Percentiles rank a stretch among this genome's conserved stretches.
These are phyloP conservation scores for Brachypalpus laphriformis DNA, from an alignment of 2,888 invertebrate species.

Conservation along the genomic window DNA sequence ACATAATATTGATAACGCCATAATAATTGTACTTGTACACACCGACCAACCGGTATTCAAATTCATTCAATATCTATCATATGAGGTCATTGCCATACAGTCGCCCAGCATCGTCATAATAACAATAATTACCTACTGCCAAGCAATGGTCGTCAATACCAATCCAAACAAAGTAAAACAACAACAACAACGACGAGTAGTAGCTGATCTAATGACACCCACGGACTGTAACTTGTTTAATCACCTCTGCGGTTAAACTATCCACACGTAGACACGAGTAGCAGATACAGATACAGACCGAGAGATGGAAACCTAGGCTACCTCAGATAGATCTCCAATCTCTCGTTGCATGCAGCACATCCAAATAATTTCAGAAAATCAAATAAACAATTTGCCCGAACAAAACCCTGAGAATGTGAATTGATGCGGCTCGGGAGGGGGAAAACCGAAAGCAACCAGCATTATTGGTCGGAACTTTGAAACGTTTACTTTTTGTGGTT, in stretches of 20 bases:
- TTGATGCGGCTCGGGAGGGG: no score
- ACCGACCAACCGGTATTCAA: slow-evolving; percentile 46
- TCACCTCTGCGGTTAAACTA: slow-evolving; percentile 61
- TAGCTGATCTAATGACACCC: slow-evolving; percentile 72
- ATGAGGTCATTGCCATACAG: slow-evolving; percentile 70
- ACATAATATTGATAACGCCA: slow-evolving; percentile 20
- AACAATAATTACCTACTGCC: slow-evolving; percentile 43
- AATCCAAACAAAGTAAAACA: slow-evolving; percentile 14
- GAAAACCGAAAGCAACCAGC: not conserved
- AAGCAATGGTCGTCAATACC: slow-evolving; percentile 17
- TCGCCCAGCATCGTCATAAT: slow-evolving; percentile 47
- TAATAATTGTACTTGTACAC: not conserved
- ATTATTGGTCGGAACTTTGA: slow-evolving; percentile 2
- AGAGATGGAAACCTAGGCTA: not conserved
- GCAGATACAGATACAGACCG: not conserved
- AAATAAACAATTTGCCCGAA: slow-evolving; percentile 29
- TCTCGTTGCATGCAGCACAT: slow-evolving; percentile 26
- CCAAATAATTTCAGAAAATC: slow-evolving; percentile 24
- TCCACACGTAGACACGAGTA: slow-evolving; percentile 28
- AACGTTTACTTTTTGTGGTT: slow-evolving; percentile 45
- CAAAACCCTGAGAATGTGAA: not conserved
- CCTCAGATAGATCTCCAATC: slow-evolving; percentile 34
- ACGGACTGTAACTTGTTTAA: slow-evolving; percentile 66
- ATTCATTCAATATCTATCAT: slow-evolving; percentile 46
- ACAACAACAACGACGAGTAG: slow-evolving; percentile 24